Conservation (phyloP, 2,113 vertebrate genomes). For the Spheniscus mendiculus region DNA sequence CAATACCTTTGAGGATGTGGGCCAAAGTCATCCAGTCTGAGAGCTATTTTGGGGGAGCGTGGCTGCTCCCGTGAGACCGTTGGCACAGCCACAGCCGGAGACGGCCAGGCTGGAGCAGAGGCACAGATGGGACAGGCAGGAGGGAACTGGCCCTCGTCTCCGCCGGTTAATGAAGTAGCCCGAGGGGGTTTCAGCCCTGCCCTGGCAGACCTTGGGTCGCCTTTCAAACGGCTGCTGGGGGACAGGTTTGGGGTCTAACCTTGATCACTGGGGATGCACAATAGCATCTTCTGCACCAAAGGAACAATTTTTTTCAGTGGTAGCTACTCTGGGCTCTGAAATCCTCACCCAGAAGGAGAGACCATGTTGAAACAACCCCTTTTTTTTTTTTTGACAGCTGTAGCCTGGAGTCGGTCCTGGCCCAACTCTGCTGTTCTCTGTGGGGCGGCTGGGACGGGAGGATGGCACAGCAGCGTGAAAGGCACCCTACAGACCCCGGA, state of each 20-base stretch:
- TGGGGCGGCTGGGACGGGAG: not conserved
- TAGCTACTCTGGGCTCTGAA: not conserved
- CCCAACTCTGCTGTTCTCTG: not conserved
- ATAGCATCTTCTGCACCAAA: not conserved
- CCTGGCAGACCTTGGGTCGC: not conserved
- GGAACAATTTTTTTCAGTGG: rapidly evolving
- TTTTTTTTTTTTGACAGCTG: not conserved
- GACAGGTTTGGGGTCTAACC: not conserved
- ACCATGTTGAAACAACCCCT: not conserved
- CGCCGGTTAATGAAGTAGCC: not conserved
- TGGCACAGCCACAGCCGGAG: not conserved
- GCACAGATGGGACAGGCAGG: not conserved
- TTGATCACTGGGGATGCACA: rapidly evolving
- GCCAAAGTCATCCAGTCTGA: slow-evolving; percentile 58
- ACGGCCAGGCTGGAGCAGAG: not conserved
- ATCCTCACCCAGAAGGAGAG: not conserved
- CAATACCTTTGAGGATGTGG: slow-evolving; percentile 60
- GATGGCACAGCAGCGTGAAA: not conserved
- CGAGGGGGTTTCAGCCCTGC: not conserved
- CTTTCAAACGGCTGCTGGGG: not conserved
- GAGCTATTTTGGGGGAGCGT: slow-evolving; percentile 32
- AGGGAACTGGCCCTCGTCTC: not conserved
- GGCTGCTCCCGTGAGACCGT: not conserved
- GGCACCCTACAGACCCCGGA: not conserved
- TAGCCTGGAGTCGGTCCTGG: not conserved